Evolutionary conservation across 2,797 vertebrate species (phyloP), one percentile per base, ranked within the genome.

Genomic region (Erethizon dorsatum): DNA sequence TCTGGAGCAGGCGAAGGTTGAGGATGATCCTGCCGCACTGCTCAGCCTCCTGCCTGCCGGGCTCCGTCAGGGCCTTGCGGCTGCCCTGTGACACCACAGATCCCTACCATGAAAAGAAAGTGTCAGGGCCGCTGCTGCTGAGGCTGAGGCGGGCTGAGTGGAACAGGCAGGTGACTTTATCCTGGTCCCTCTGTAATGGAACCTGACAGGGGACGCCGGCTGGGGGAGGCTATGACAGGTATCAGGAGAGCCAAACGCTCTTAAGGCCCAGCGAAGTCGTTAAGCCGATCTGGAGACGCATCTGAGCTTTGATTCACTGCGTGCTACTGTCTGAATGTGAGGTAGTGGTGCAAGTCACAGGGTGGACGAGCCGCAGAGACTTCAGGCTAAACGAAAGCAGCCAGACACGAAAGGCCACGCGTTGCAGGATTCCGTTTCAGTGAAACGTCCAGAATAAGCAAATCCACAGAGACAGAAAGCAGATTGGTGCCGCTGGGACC

Each of bases 1-100:
- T 69, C 20, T 24, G 54, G 20, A 78, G 61, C 54, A 5, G 41
- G 61, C 47, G 1, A 1, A 0, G 0, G 57, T 61, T 22, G 57
- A 67, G 11, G 83, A 33, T 15, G 84, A 37, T 0, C 0, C 69
- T 0, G 37, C 54, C 8, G 24, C 8, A 0, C 8, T 4, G 0
- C 12, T 63, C n/a, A 2, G 54, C 54, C 45, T 20, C 52, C 41
- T 65, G 15, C 13, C 75, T 61, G 95, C 65, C 57, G 50, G 75
- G 12, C 37, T 54, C 78, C 65, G 52, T 82, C 94, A 85, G 61
- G 63, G 69, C 82, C 91, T 45, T 0, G 0, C 4, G 0, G 57
- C 63, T 13, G 71, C 86, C 45, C 17, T 0, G 31, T 28, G 84
- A 18, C 88, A 24, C 73, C 0, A 26, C 5, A 0, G 65, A 61